Base-by-base conservation (phyloP, 2,797 vertebrate genomes). In the Cichlasoma orientale region DNA sequence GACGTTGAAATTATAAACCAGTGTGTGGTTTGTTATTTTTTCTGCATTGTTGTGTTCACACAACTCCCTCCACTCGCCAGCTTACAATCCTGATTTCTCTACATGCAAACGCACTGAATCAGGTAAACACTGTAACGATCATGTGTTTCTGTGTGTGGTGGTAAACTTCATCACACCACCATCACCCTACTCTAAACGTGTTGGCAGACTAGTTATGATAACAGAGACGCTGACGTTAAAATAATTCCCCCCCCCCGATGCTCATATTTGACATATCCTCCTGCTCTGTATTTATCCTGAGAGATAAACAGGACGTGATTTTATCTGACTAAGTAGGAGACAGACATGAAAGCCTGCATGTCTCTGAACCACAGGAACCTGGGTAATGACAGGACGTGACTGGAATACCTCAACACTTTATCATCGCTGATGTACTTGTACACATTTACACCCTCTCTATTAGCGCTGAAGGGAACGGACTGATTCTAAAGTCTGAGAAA, bases 251-350 rank as follows among this genome's bases (percentile, higher is more conserved):
- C 23, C 13, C 53, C 68, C 56, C 56, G 56, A 57, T 77, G 80
- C 53, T 86, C 69, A 75, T 61, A 79, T 85, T 79, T 72, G 71
- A 76, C 72, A 79, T 80, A 66, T 84, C 79, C 59, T 53, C 47
- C 70, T 7, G 55, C 59, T 78, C 23, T 63, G 55, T 77, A 78
- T 89, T 93, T 91, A 90, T 84, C 52, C 38, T 7, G 54, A 31
- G 18, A 63, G 82, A 86, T 89, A 92, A 93, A 94, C 94, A 93
- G 93, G 92, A 94, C 93, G 33, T 55, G 89, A 93, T 93, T 38
- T 36, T 84, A 94, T 94, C 94, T 54, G 66, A 47, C 61, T 78
- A 83, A 88, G 72, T 68, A 56, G 88, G 78, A 83, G 87, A 78
- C 83, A 78, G 90, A 93, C 88, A 91, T 92, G 71, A 90, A 91